Evolutionary conservation across 2,797 vertebrate species (phyloP), one percentile per base, ranked within the genome.

Genomic region (Microctenopoma lineatum): DNA sequence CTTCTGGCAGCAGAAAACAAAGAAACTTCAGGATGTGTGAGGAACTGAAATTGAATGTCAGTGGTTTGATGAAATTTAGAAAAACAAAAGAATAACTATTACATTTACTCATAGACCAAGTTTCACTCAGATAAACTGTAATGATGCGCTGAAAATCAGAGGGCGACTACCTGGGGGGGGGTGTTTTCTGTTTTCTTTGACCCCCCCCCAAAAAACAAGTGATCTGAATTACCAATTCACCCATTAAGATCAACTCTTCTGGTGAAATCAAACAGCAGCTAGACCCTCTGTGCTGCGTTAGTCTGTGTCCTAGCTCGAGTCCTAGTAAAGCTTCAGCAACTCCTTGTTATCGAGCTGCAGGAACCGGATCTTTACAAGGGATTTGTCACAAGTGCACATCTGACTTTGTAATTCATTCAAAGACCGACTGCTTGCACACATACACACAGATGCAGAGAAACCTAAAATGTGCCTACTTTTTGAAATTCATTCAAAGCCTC

Each of bases 391-490:
- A 77, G 74, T 47, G 34, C 77, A 86, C 78, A 87, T 86, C 81
- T 84, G 80, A 86, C 87, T 89, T 88, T 87, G 65, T 84, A 83
- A 90, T 91, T 68, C 62, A 25, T 70, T 75, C 65, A 74, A 75
- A 81, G 66, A 15, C 42, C 55, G 21, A 48, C 3, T 32, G 21
- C 66, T 34, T 14, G 59, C 58, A 42, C 46, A 18, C 47, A 56
- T 12, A 15, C 39, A 41, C 39, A 41, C 39, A 41, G 39, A 16
- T 14, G 10, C 16, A 50, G 26, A 57, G 36, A 38, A 27, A 46
- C 15, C 27, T 32, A 1, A 75, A 61, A 68, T 77, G 54, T 61
- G 41, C 21, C 38, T 18, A 64, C 50, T 78, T 80, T 68, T 64
- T 77, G 39, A 44, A 59, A 77, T 82, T 80, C 68, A 81, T 69